phyloP scores from a whole-genome alignment of 2,113 vertebrate genomes.

The Bothrops jararaca region DNA sequence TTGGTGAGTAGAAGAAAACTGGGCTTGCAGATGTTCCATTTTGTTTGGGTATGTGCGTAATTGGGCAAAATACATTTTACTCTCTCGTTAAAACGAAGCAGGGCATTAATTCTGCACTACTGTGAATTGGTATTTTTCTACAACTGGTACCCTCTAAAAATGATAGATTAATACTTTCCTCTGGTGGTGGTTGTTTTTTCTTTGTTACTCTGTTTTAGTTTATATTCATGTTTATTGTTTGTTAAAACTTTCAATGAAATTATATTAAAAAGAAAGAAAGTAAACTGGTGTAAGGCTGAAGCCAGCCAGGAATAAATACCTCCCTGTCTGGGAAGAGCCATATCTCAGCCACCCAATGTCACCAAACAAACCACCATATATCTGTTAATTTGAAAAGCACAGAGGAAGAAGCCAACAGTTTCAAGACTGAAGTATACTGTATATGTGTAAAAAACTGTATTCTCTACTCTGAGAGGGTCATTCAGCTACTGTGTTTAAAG shows the following conservation, averaged over 20 bases:
- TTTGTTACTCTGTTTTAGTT: not conserved
- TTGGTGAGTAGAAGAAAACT: conserved; percentile 71
- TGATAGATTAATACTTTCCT: not conserved
- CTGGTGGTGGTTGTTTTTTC: not conserved
- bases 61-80: not conserved
- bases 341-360: not conserved
- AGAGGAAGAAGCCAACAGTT: not conserved
- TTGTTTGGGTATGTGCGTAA: rapidly evolving
- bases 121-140: not conserved
- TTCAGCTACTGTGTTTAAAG: not conserved
- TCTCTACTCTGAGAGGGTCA: not conserved
- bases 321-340: not conserved
- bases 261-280: not conserved
- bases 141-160: not conserved
- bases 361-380: not conserved
- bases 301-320: not conserved
- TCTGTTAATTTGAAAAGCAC: not conserved
- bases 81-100: not conserved
- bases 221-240: not conserved
- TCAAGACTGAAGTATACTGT: not conserved
- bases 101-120: not conserved
- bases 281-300: not conserved
- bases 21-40: not conserved
- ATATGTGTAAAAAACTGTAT: not conserved
- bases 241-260: not conserved